Evolutionary conservation across 2,888 invertebrate genomes (phyloP).

Genomic region (Rhagophthalmus giganteus): DNA sequence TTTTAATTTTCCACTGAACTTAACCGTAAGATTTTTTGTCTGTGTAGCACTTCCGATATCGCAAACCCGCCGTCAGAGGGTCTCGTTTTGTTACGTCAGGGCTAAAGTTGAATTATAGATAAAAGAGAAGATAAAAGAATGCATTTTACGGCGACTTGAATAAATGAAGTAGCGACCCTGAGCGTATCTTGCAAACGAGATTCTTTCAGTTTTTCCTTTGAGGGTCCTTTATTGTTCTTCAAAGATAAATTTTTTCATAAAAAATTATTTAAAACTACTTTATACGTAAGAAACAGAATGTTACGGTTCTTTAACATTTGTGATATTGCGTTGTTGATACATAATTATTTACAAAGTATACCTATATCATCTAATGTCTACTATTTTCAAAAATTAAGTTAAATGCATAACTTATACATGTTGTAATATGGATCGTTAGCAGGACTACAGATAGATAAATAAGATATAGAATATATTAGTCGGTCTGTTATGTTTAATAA

Average conservation of each 20-base stretch:
- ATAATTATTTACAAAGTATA: too few species aligned
- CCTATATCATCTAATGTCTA: too few species aligned
- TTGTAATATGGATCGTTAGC: too few species aligned
- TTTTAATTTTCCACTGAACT: conserved; percentile 22
- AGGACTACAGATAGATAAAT: too few species aligned
- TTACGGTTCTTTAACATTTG: too few species aligned
- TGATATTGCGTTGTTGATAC: too few species aligned
- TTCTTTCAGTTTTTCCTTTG: conserved; percentile 1
- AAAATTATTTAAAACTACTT: conserved; percentile 4
- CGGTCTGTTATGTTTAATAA: too few species aligned
- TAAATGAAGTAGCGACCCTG: conserved; percentile 14
- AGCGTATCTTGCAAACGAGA: not conserved
- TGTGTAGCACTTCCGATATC: conserved; percentile 19
- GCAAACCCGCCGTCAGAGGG: conserved; percentile 5
- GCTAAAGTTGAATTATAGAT: conserved; percentile 21
- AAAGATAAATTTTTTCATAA: conserved; percentile 1
- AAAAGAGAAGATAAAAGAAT: conserved; percentile 12
- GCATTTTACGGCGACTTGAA: conserved; percentile 17
- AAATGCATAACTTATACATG: too few species aligned
- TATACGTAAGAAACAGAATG: too few species aligned
- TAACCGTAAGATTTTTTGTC: conserved; percentile 2
- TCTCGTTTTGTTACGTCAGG: conserved; percentile 10
- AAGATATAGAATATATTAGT: too few species aligned
- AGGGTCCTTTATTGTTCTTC: conserved; percentile 4
- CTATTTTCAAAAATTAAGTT: too few species aligned